A percentile compares a stretch with the other conserved stretches of the same genome.
phyloP scores from a whole-genome alignment of 2,113 vertebrate species.

The Panurus biarmicus region DNA sequence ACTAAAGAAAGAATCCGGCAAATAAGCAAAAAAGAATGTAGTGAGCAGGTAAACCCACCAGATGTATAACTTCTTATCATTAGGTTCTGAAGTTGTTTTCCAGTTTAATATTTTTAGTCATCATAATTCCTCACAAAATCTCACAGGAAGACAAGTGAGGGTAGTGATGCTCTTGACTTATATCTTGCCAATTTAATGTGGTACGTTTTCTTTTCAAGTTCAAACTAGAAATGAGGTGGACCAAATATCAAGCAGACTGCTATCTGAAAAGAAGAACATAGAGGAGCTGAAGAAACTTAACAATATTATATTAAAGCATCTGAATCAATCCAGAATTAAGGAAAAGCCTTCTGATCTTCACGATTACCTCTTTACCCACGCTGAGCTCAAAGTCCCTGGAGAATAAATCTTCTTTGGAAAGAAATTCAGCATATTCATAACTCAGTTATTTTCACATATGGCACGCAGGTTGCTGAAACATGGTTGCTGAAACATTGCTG shows the following conservation, averaged over 20 bases:
- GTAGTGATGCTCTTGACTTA: background rate
- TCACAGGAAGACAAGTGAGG: background rate
- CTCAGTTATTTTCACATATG: background rate
- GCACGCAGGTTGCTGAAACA: background rate
- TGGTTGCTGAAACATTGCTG: background rate
- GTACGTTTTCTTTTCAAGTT: slow-evolving; percentile 61
- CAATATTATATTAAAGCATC: slow-evolving; percentile 60
- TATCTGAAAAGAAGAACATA: slow-evolving; percentile 64
- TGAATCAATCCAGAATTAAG: slow-evolving; percentile 55
- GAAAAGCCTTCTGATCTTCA: slow-evolving; percentile 5
- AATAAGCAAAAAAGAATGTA: background rate
- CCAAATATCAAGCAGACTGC: slow-evolving; percentile 64
- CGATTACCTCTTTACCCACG: background rate
- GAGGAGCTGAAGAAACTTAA: slow-evolving; percentile 73
- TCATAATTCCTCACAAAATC: background rate
- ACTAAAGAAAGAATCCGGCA: background rate
- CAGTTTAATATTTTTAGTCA: background rate
- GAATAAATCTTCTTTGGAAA: background rate
- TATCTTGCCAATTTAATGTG: background rate
- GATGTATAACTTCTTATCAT: background rate
- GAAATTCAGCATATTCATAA: background rate
- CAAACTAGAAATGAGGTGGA: slow-evolving; percentile 69
- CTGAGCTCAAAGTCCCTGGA: background rate
- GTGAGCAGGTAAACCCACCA: background rate
- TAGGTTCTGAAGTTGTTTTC: background rate